These are phyloP conservation scores for Thaumetopoea pityocampa DNA, from an alignment of 1,140 invertebrate genomes.

Conservation along the genomic window DNA sequence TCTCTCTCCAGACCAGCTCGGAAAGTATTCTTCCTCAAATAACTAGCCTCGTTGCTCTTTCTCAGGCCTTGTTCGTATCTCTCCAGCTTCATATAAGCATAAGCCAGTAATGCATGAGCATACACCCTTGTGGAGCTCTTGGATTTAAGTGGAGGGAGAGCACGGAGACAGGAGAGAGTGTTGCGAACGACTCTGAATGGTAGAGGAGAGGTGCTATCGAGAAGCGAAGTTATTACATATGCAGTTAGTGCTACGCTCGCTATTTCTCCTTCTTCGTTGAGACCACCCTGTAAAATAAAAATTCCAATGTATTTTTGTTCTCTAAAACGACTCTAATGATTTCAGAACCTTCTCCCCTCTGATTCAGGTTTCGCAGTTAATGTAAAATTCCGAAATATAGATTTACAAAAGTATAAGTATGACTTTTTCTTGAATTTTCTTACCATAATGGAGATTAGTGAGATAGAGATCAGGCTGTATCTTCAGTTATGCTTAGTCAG, in stretches of 20 bases:
- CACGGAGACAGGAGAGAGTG: slow-evolving; percentile 78
- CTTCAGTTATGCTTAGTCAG: too few relatives aligned
- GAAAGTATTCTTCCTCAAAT: slow-evolving; percentile 13
- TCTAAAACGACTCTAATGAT: too few relatives aligned
- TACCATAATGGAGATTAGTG: too few relatives aligned
- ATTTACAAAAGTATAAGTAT: too few relatives aligned
- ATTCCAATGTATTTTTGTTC: neutral
- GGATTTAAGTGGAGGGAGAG: slow-evolving; percentile 36
- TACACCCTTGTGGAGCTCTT: slow-evolving; percentile 35
- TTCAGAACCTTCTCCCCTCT: neutral
- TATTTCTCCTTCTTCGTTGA: slow-evolving; percentile 78
- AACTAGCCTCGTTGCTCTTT: slow-evolving; percentile 37
- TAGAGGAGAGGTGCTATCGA: slow-evolving; percentile 75
- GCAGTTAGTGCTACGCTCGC: slow-evolving; percentile 79
- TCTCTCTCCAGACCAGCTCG: slow-evolving; percentile 27
- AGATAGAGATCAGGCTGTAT: too few relatives aligned
- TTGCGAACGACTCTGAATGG: slow-evolving; percentile 65
- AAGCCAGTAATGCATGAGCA: slow-evolving; percentile 40
- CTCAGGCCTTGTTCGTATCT: slow-evolving; percentile 53
- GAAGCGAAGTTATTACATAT: slow-evolving; percentile 80
- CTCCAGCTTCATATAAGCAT: slow-evolving; percentile 42
- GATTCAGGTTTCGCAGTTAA: too few relatives aligned
- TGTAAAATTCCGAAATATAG: too few relatives aligned
- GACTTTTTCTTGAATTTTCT: too few relatives aligned
- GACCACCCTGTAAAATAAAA: slow-evolving; percentile 75